Evolutionary conservation across 2,888 invertebrate genomes (phyloP), one percentile per base, ranked within the genome.

Genomic region (Macropis europaea): DNA sequence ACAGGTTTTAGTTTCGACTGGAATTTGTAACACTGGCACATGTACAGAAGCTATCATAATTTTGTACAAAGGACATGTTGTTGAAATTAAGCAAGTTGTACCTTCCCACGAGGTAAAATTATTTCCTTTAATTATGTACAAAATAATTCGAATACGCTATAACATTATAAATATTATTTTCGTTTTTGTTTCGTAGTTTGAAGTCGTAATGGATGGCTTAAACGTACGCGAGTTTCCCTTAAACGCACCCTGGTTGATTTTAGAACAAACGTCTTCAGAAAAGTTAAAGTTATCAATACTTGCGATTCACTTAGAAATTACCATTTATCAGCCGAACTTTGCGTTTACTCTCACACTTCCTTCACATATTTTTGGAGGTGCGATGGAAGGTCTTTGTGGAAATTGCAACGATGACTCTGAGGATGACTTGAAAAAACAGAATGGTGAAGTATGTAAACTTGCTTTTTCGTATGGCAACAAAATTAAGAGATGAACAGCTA

Each of bases 381-480:
- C 92, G 73, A 93, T 95, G 59, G 95, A 96, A 87, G 97, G 97
- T 0, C 91, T 97, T 1, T 97, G 97, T 87, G 97, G 97, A 53
- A 93, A 94, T 76, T 95, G 95, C 86, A 93, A 94, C 50, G 93
- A 92, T 0, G 91, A 93, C 82, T 90, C 91, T 2, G 90, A 91
- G 0, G 91, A 92, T 45, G 93, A 93, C 84, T 90, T 94, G n/a
- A 84, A 91, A 69, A 91, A 91, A 48, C 91, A 91, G 70, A 89
- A 91, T 36, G 93, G 93, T 0, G 90, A 90, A 3, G 81, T 87
- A 74, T 3, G 28, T 28, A 24, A 4, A 6, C 7, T 5, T 2
- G 17, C 13, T 7, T 47, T 3, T 32, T n/a, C 32, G 38, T 40
- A n/a, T 40, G 13, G 3, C 1, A 26, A 3, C 1, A 7, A 7